Base-by-base conservation (phyloP, 1,140 invertebrate species). In the Procambarus virginalis region DNA sequence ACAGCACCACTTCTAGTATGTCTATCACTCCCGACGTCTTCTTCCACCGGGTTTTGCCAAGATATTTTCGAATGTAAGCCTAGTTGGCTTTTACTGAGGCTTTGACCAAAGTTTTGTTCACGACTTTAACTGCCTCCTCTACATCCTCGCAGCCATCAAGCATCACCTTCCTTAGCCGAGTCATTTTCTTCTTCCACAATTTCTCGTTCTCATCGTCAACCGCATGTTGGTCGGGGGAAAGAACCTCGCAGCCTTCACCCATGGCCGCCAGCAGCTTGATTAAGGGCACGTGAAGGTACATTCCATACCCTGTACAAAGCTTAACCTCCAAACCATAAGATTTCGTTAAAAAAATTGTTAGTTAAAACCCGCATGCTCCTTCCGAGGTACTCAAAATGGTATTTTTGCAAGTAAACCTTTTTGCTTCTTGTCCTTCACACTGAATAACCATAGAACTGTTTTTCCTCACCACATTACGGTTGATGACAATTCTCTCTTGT, bases 71-170 rank as follows among this genome's bases (percentile, higher is more conserved):
- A 20, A 75, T 0, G 0, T 22, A 45, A 20, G 10, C 34, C 10
- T 46, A 48, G 3, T 34, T 8, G 49, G 48, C 60, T 10, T 48
- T 6, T 20, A 45, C 2, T 1, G 34, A 3, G 3, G 60, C n/a
- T 3, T 45, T 14, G 2, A n/a, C 51, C 2, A 73, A 34, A 75
- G 46, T 48, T 8, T 46, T n/a, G 68, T 22, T 22, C 34, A 58
- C 83, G 20, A 58, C 22, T 8, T 22, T 34, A 48, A 6, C 10
- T 6, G 48, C 48, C 6, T 34, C 4, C 9, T 45, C 4, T 3
- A 84, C n/a, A 55, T 84, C 83, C n/a, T 51, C 46, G n/a, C 83
- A 84, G n/a, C 83, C 83, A 12, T 84, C 45, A 4, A 84, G 17
- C 83, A 84, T 84, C 20, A 84, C 51, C 1, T 79, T n/a, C 49